Percentiles rank a stretch among this genome's conserved stretches.
Conservation (phyloP, 2,888 invertebrate genomes). For the Drosophila macrospina region DNA sequence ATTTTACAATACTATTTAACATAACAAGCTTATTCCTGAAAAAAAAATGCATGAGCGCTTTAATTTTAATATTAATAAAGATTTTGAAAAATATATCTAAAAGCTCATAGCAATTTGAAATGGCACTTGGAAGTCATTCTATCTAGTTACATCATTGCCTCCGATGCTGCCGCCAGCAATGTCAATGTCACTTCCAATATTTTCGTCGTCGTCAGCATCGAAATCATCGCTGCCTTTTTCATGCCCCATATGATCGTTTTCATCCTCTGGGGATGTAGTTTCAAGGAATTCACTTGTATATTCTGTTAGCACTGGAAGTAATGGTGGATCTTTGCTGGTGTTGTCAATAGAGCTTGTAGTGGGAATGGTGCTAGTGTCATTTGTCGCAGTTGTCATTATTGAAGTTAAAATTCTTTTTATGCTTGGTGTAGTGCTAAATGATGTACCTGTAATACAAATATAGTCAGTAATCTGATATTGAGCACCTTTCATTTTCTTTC, state of each 20-base stretch:
- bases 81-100: too few species aligned
- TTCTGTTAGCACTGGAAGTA: not conserved
- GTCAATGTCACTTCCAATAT: not conserved
- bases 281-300: not conserved
- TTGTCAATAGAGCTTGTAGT: not conserved
- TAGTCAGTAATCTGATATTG: not conserved
- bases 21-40: too few species aligned
- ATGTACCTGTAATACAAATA: not conserved
- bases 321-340: not conserved
- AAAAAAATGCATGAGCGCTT: too few species aligned
- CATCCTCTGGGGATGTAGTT: not conserved
- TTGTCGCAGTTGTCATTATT: not conserved
- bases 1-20: too few species aligned
- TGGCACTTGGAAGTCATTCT: not conserved
- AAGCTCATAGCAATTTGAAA: too few species aligned
- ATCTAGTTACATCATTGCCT: slow-evolving; percentile 1
- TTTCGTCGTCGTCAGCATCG: not conserved
- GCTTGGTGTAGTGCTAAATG: not conserved
- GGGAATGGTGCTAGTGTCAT: not conserved
- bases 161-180: slow-evolving; percentile 11
- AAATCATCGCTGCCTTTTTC: not conserved
- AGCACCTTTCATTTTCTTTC: not conserved
- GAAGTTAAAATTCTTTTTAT: not conserved
- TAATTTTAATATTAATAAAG: too few species aligned
- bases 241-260: not conserved